Base-by-base conservation (phyloP, 1,140 invertebrate species). In the Aphidius ervi region DNA sequence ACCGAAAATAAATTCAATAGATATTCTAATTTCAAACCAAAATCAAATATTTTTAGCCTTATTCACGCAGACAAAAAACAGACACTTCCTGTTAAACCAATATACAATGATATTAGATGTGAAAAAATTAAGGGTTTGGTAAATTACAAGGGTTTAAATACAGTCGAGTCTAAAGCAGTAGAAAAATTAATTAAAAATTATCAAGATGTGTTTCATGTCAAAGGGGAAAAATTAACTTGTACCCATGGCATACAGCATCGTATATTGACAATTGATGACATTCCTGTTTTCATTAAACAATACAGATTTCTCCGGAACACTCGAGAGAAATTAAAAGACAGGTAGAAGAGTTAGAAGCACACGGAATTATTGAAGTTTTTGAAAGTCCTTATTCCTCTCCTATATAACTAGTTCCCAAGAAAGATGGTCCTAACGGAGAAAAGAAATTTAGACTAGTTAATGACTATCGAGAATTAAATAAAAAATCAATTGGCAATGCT, bases 261-360 rank as follows among this genome's bases (percentile, higher is more conserved):
- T 9, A 60, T 60, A n/a, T 9, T 8, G 5, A 60, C 58, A 10
- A 54, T 23, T 2, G 45, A 60, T 20, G 50, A 60, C 9, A n/a
- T n/a, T 4, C 54, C 56, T 43, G 40, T 59, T 16, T 47, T 49
- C 1, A 39, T n/a, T 10, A 59, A 52, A 62, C 49, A 42, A 5
- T 61, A 62, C 39, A n/a, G 61, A 7, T 58, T 49, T 52, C 56
- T 23, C 37, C 20, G 0, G 5, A 43, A 9, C 45, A 62, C 39
- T 53, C 58, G 52, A 40, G 45, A 42, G 55, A 62, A 53, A 40
- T 58, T 1, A 39, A 57, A 5, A 31, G 46, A 47, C 59, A 61
- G 42, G 52, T 49, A 37, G 1, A 55, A 10, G 8, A 56, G 56
- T 39, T 61, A 23, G 23, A 55, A 50, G 20, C 40, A 50, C 9